These are phyloP conservation scores for Thysanoteuthis rhombus DNA, from an alignment of 2,888 invertebrate genomes.

Conservation along the genomic window DNA sequence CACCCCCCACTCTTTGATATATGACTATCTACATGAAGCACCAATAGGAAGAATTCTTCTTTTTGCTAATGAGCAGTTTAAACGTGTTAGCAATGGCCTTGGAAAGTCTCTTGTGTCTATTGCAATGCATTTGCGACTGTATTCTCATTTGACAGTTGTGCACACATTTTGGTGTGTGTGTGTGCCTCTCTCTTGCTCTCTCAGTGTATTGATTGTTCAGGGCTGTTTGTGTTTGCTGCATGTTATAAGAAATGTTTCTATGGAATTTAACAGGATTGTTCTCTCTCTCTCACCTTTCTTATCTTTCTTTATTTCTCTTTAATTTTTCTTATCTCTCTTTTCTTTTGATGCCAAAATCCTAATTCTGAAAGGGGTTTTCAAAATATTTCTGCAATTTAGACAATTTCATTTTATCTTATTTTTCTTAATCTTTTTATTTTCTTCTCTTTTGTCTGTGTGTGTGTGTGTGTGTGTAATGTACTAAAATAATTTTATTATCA, in stretches of 20 bases:
- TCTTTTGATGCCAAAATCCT: not conserved
- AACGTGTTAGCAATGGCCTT: not conserved
- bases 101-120: not conserved
- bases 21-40: not conserved
- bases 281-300: not conserved
- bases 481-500: not conserved
- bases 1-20: not conserved
- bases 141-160: not conserved
- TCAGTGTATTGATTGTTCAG: not conserved
- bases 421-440: not conserved
- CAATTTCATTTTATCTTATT: not conserved
- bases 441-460: no score
- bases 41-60: not conserved
- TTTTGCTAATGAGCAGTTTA: not conserved
- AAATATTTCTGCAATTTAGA: not conserved
- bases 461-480: not conserved
- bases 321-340: not conserved
- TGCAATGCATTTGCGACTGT: not conserved
- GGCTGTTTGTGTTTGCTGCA: not conserved
- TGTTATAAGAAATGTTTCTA: not conserved
- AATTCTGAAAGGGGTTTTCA: constrained; percentile 12
- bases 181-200: not conserved
- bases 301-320: not conserved
- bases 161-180: not conserved
- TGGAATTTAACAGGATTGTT: not conserved